A percentile compares a stretch with the other conserved stretches of the same genome.
Conservation (phyloP, 1,140 invertebrate species). For the Orius laevigatus region DNA sequence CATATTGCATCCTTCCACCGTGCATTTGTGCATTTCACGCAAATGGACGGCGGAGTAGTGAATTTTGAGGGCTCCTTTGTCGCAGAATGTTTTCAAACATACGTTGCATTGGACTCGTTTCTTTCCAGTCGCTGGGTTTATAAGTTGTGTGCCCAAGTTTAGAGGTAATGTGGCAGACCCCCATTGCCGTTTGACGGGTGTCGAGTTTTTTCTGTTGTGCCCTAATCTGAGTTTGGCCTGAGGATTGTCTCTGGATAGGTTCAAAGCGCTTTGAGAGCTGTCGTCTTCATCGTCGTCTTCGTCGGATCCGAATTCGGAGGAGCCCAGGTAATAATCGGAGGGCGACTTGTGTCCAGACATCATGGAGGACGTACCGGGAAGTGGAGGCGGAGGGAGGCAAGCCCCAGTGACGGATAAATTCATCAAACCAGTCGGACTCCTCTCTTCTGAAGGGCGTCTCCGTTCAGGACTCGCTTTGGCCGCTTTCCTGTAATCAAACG, state of each 20-base stretch:
- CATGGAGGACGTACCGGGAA: conserved; percentile 20
- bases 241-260: conserved; percentile 34
- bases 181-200: conserved; percentile 82
- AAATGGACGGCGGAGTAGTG: conserved; percentile 98
- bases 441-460: conserved; percentile 30
- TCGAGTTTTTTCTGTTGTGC: conserved; percentile 51
- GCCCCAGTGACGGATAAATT: conserved; percentile 33
- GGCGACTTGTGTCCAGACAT: conserved; percentile 24
- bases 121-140: conserved; percentile 82
- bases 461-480: conserved; percentile 30
- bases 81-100: conserved; percentile 98
- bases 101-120: conserved; percentile 97
- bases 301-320: conserved; percentile 39
- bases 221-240: conserved; percentile 23
- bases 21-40: conserved; percentile 98
- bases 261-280: conserved; percentile 46
- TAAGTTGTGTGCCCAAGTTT: conserved; percentile 74
- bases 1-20: conserved; percentile 96
- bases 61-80: conserved; percentile 98
- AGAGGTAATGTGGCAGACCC: conserved; percentile 54
- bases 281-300: conserved; percentile 46
- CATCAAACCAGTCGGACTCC: conserved; percentile 36
- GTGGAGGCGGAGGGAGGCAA: conserved; percentile 20
- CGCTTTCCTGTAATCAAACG: conserved; percentile 76
- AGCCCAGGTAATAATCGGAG: conserved; percentile 25